A percentile compares a stretch with the other conserved stretches of the same genome.
phyloP scores from a whole-genome alignment of 1,140 invertebrate species.

The Macrotrachela quadricornifera region DNA sequence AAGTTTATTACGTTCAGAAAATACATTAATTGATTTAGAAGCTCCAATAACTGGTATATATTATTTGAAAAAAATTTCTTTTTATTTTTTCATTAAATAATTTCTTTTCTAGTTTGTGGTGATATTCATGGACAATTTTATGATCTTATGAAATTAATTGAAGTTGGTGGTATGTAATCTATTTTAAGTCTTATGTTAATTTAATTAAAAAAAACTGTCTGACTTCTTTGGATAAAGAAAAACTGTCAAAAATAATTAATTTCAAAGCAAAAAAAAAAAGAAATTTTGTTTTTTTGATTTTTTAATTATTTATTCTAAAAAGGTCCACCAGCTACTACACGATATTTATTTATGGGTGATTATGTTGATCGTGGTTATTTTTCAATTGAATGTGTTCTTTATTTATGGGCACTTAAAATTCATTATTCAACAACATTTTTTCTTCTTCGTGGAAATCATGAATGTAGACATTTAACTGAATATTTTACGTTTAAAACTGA shows the following conservation, averaged over 20 bases:
- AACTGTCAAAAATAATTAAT: too few relatives aligned
- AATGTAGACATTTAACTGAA: constrained; percentile 91
- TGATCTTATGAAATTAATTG: constrained; percentile 97
- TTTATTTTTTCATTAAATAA: too few relatives aligned
- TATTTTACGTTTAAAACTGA: constrained; percentile 99
- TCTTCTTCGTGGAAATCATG: constrained; percentile 94
- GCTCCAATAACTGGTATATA: neutral
- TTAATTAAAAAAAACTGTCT: too few relatives aligned
- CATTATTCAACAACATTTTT: constrained; percentile 93
- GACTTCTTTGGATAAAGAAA: too few relatives aligned
- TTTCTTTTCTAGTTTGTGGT: constrained; percentile 51
- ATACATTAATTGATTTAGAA: neutral
- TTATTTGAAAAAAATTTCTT: too few relatives aligned
- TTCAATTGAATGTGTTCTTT: constrained; percentile 56
- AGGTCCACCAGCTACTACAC: constrained; percentile 66
- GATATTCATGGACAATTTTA: constrained; percentile 99
- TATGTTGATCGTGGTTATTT: neutral
- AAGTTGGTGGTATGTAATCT: too few relatives aligned
- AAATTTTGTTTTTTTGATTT: too few relatives aligned
- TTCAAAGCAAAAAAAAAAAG: too few relatives aligned
- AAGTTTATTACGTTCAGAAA: neutral
- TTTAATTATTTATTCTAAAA: constrained; percentile 52
- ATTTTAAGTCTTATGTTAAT: too few relatives aligned
- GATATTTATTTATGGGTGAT: constrained; percentile 46
- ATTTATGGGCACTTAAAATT: constrained; percentile 96